Percentiles rank a stretch among this genome's conserved stretches.
Evolutionary conservation across 1,140 invertebrate genomes (phyloP).

Genomic region (Gryllus bimaculatus): DNA sequence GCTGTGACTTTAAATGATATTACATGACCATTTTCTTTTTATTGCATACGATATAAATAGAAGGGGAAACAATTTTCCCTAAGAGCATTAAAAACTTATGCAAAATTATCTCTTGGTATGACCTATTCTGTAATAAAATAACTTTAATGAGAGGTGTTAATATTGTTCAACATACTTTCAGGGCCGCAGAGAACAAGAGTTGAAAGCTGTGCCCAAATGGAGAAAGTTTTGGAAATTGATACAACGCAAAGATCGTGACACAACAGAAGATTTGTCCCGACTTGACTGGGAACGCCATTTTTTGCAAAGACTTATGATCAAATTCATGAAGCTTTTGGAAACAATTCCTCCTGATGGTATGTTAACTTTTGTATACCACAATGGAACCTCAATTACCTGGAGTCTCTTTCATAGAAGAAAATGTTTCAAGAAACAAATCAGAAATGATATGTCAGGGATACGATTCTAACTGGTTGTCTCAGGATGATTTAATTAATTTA

Average conservation of each 20-base stretch:
- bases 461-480: too few relatives aligned
- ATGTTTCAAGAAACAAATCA: too few relatives aligned
- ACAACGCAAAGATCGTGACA: slow-evolving; percentile 70
- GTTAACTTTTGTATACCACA: too few relatives aligned
- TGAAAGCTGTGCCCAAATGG: slow-evolving; percentile 80
- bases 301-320: slow-evolving; percentile 78
- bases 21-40: too few relatives aligned
- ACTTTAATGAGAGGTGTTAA: not conserved
- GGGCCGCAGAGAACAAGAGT: slow-evolving; percentile 72
- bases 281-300: slow-evolving; percentile 83
- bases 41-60: too few relatives aligned
- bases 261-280: slow-evolving; percentile 56
- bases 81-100: too few relatives aligned
- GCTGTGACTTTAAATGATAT: too few relatives aligned
- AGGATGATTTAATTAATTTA: too few relatives aligned
- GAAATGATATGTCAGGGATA: too few relatives aligned
- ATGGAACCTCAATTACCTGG: too few relatives aligned
- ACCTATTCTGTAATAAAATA: not conserved
- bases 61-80: too few relatives aligned
- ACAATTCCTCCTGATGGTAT: slow-evolving; percentile 54
- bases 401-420: too few relatives aligned
- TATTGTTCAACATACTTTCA: slow-evolving; percentile 27
- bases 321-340: slow-evolving; percentile 79
- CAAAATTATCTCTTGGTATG: not conserved
- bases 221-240: slow-evolving; percentile 86